A percentile compares a stretch with the other conserved stretches of the same genome.
These are phyloP conservation scores for Orientallactaga bullata DNA, from an alignment of 2,113 vertebrate species.

Conservation along the genomic window DNA sequence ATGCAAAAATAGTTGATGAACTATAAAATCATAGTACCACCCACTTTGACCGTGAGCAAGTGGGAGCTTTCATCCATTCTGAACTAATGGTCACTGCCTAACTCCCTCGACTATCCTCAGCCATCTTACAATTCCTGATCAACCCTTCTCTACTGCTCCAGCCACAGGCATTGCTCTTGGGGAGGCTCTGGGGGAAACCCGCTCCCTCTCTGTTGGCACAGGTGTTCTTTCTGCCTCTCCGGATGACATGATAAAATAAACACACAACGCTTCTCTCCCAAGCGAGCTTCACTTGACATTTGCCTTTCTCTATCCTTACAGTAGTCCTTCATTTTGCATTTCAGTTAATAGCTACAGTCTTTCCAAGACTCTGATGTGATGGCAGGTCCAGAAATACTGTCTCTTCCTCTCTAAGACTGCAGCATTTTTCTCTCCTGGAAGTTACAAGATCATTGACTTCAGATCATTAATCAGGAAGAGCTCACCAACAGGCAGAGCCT, in stretches of 20 bases:
- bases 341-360: neutral
- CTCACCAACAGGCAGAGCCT: conserved; percentile 2
- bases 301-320: neutral
- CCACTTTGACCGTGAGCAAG: neutral
- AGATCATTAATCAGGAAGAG: conserved; percentile 37
- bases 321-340: neutral
- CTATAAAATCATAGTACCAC: neutral
- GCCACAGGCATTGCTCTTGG: neutral
- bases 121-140: neutral
- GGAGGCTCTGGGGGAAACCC: neutral
- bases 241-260: neutral
- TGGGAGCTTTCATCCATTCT: neutral
- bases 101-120: neutral
- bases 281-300: neutral
- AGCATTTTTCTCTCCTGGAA: conserved; percentile 1
- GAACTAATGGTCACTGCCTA: neutral
- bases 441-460: conserved; percentile 20
- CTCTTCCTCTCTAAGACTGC: neutral
- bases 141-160: neutral
- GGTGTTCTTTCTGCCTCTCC: neutral
- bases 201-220: neutral
- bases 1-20: neutral
- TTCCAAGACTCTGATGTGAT: neutral
- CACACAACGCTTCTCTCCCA: neutral
- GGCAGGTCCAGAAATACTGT: neutral